Evolutionary conservation across 2,888 invertebrate species (phyloP), one percentile per base, ranked within the genome.

Genomic region (Cepaea hortensis): DNA sequence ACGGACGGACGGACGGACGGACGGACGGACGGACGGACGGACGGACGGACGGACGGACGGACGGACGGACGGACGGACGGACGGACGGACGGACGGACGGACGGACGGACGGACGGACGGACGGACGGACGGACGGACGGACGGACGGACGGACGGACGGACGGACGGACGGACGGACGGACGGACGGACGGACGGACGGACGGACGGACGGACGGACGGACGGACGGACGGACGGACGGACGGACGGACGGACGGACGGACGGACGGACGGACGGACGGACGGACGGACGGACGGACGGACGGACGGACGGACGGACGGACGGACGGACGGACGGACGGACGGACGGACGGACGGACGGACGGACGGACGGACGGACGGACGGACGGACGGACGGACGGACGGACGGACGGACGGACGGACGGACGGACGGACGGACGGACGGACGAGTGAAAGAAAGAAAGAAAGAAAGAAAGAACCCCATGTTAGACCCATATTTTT

Each of bases 151-250:
- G n/a, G n/a, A n/a, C n/a, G n/a, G n/a, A n/a, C n/a, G n/a, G n/a
- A n/a, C n/a, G n/a, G n/a, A n/a, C n/a, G n/a, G n/a, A n/a, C n/a
- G n/a, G n/a, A n/a, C n/a, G n/a, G n/a, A n/a, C n/a, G n/a, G 61
- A 62, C 13, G 35, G 23, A 80, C n/a, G 23, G 61, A 80, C n/a
- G 46, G 76, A 48, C 7, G 76, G 18, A 9, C n/a, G 13, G 76
- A 9, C 5, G 50, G 76, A 6, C 3, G 76, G 61, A 75, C 55
- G 61, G 83, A 83, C 35, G 50, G 73, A 76, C 55, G 72, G 84
- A 84, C 46, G 72, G 84, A 76, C 46, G 72, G 84, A 76, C 46
- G 72, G 84, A 76, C 46, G 72, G 84, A 76, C 46, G 72, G 84
- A 73, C 50, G 72, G 84, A 76, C 61, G 72, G 84, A 76, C 61